Evolutionary conservation across 2,113 vertebrate genomes (phyloP).

Genomic region (Leptobrachium leishanense): DNA sequence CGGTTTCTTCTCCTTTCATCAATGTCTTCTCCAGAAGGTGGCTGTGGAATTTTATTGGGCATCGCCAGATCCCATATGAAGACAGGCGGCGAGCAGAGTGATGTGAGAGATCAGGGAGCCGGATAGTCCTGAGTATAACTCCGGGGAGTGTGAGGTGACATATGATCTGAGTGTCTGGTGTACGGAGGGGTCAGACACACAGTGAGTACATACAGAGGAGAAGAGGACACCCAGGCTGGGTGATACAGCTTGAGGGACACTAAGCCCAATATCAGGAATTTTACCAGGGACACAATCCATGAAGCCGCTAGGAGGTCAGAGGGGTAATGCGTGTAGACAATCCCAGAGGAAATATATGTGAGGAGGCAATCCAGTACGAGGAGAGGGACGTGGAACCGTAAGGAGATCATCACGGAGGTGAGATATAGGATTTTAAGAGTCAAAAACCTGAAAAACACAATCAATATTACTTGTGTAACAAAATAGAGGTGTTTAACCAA

Average conservation of each 20-base stretch:
- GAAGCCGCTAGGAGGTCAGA: background rate
- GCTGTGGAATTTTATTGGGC: rapidly evolving
- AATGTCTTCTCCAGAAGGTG: rapidly evolving
- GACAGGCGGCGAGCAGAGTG: rapidly evolving
- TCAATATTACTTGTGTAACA: no score
- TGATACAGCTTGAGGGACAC: rapidly evolving
- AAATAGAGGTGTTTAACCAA: no score
- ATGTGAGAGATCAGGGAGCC: background rate
- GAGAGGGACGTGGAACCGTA: slow-evolving; percentile 39
- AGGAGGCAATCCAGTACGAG: slow-evolving; percentile 56
- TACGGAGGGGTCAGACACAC: background rate
- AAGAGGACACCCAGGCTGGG: background rate
- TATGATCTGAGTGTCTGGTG: background rate
- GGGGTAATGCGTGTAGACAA: background rate
- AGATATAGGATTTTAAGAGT: no score
- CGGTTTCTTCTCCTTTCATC: slow-evolving; percentile 12
- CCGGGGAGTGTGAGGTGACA: background rate
- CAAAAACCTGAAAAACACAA: no score
- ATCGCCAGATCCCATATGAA: background rate
- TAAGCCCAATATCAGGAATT: background rate
- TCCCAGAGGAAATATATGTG: background rate
- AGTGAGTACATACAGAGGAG: background rate
- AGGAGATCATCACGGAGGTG: background rate
- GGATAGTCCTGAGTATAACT: rapidly evolving
- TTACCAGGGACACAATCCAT: slow-evolving; percentile 57